A percentile compares a stretch with the other conserved stretches of the same genome.
Evolutionary conservation across 2,888 invertebrate genomes (phyloP).

Genomic region (Neelides folsomi): DNA sequence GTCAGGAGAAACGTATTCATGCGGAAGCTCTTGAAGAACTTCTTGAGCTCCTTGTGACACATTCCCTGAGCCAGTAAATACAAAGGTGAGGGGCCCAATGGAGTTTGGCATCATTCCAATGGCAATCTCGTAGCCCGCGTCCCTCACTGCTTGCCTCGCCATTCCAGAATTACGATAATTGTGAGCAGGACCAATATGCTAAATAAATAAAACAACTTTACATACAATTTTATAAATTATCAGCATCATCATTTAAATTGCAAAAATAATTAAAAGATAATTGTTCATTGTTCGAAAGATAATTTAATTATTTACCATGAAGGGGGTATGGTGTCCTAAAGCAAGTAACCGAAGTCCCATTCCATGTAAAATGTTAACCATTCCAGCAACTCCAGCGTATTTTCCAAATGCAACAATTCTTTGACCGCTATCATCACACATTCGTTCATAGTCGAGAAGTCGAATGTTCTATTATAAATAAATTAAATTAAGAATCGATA

Average conservation of each 20-base stretch:
- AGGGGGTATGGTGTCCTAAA: conserved; percentile 96
- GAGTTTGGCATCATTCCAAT: conserved; percentile 93
- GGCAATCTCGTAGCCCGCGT: conserved; percentile 98
- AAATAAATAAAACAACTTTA: not conserved
- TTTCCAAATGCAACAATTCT: conserved; percentile 96
- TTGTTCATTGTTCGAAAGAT: too few relatives aligned
- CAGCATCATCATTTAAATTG: conserved; percentile 4
- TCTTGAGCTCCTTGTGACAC: conserved; percentile 62
- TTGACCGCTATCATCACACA: conserved; percentile 72
- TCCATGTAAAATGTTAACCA: conserved; percentile 96
- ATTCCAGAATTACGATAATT: conserved; percentile 96
- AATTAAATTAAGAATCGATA: conserved; percentile 6
- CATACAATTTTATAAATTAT: not conserved
- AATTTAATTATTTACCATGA: conserved; percentile 57
- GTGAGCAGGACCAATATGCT: conserved; percentile 58
- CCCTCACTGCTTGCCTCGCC: conserved; percentile 92
- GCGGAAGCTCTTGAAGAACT: conserved; percentile 88
- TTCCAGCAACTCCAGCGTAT: conserved; percentile 95
- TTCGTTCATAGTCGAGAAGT: conserved; percentile 91
- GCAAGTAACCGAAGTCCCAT: conserved; percentile 84
- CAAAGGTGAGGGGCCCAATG: conserved; percentile 69
- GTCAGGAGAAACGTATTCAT: conserved; percentile 93
- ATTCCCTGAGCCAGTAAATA: conserved; percentile 96
- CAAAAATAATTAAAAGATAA: too few relatives aligned
- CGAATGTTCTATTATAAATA: conserved; percentile 67